Conservation (phyloP, 2,113 vertebrate species). For the Sebastes fasciatus region DNA sequence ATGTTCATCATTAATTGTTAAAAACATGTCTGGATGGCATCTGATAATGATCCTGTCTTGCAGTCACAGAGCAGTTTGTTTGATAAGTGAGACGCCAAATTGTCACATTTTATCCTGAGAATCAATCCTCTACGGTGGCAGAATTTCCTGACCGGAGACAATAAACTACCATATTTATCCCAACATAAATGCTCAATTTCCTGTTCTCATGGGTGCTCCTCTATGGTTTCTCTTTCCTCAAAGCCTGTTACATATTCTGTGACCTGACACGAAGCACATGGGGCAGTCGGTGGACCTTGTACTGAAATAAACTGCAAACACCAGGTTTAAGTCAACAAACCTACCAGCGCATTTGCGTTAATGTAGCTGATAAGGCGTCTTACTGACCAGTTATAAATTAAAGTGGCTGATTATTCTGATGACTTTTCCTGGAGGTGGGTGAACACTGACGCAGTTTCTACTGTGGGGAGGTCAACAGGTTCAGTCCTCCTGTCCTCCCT, state of each 20-base stretch:
- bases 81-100: not conserved
- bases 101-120: not conserved
- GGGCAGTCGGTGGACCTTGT: slow-evolving; percentile 47
- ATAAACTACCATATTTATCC: slow-evolving; percentile 4
- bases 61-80: not conserved
- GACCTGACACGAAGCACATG: slow-evolving; percentile 2
- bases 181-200: not conserved
- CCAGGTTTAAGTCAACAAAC: slow-evolving; percentile 56
- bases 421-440: not conserved
- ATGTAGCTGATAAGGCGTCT: slow-evolving; percentile 50
- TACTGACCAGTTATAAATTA: slow-evolving; percentile 11
- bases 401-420: not conserved
- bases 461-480: not conserved
- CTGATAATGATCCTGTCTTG: slow-evolving; percentile 29
- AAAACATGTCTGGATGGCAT: not conserved
- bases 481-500: not conserved
- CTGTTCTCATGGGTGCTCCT: slow-evolving; percentile 3
- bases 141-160: not conserved
- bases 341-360: slow-evolving; percentile 21
- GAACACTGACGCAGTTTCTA: not conserved
- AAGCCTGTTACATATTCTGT: slow-evolving; percentile 16
- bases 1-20: not conserved
- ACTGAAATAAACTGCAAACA: slow-evolving; percentile 54
- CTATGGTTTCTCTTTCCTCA: not conserved
- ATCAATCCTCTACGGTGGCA: not conserved